phyloP scores from a whole-genome alignment of 2,888 invertebrate species.

The Pardosa pseudoannulata region DNA sequence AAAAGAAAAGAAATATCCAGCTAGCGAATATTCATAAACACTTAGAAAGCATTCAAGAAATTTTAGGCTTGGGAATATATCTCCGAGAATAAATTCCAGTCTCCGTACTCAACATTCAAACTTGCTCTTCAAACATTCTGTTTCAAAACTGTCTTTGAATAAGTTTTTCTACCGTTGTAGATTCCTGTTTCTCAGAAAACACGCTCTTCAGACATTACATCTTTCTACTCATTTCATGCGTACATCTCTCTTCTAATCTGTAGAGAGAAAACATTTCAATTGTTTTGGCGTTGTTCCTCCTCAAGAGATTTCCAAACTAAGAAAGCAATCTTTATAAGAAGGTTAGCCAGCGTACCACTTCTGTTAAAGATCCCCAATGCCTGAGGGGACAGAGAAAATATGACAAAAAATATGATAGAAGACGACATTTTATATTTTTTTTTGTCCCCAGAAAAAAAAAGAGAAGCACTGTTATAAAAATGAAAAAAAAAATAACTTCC shows the following conservation, averaged over 20 bases:
- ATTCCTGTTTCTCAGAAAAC: not conserved
- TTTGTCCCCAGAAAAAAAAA: not conserved
- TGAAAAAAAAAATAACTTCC: not conserved
- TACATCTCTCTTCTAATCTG: constrained; percentile 19
- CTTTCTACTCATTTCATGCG: constrained; percentile 6
- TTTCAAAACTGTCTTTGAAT: no score
- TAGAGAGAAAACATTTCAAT: constrained; percentile 35
- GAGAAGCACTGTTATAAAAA: not conserved
- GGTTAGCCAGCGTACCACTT: constrained; percentile 65
- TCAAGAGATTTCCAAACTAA: not conserved
- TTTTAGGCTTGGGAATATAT: constrained; percentile 1
- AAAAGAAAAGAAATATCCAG: no score
- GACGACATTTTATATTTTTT: constrained; percentile 8
- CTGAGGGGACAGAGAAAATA: constrained; percentile 32
- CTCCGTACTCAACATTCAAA: not conserved
- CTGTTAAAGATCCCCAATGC: constrained; percentile 12
- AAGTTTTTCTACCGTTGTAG: not conserved
- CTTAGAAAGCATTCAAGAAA: not conserved
- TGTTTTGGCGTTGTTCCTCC: constrained; percentile 41
- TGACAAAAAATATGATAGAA: not conserved
- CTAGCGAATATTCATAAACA: no score
- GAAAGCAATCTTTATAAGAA: constrained; percentile 32
- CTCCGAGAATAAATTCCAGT: not conserved
- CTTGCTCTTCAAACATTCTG: not conserved
- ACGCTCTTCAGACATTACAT: not conserved